phyloP scores from a whole-genome alignment of 2,888 invertebrate species.

The Orgyia antiqua region DNA sequence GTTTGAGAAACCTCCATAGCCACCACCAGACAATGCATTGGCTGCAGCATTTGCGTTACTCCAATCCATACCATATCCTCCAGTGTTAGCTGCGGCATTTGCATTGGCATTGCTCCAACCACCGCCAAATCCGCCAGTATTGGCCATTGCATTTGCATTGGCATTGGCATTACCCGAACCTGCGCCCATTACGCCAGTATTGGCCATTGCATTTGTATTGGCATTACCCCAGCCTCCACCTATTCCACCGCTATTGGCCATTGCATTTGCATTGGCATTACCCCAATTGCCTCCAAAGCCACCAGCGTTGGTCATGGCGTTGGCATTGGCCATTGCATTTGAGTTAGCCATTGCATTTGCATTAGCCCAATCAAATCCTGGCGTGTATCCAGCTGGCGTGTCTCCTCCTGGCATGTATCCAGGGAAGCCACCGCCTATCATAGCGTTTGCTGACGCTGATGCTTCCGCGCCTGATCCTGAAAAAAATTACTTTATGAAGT shows the following conservation, averaged over 20 bases:
- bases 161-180: background rate
- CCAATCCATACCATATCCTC: conserved; percentile 1
- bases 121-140: background rate
- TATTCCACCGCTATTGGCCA: background rate
- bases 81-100: conserved; percentile 4
- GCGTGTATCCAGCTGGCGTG: background rate
- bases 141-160: conserved; percentile 2
- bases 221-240: conserved; percentile 1
- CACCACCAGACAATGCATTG: conserved; percentile 1
- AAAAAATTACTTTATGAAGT: no score
- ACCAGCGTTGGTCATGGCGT: conserved; percentile 2
- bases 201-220: conserved; percentile 4
- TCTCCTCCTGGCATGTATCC: background rate
- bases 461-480: background rate
- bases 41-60: conserved; percentile 5
- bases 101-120: background rate
- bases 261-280: background rate
- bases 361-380: background rate
- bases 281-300: background rate
- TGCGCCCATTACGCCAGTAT: background rate
- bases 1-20: conserved; percentile 1
- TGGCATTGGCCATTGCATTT: conserved; percentile 2
- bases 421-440: background rate
- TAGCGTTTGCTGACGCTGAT: conserved; percentile 6
- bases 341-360: conserved; percentile 2